Evolutionary conservation across 1,140 invertebrate species (phyloP).

Genomic region (Heliconius himera): DNA sequence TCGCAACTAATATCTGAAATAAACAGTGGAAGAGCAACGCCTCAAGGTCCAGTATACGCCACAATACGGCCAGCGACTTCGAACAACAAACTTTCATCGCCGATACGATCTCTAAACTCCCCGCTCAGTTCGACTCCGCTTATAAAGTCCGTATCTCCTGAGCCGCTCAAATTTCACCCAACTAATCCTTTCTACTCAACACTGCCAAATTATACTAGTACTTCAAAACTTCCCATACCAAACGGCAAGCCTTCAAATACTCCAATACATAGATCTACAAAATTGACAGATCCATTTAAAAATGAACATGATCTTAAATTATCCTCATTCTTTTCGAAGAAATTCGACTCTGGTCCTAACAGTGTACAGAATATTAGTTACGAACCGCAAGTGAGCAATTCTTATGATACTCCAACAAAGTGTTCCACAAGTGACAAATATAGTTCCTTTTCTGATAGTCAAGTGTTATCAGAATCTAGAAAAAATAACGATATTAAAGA

Average conservation of each 20-base stretch:
- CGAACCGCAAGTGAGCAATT: constrained; percentile 45
- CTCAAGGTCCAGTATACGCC: constrained; percentile 72
- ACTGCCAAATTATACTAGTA: constrained; percentile 69
- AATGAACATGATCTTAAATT: constrained; percentile 44
- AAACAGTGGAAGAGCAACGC: constrained; percentile 62
- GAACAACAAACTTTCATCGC: constrained; percentile 52
- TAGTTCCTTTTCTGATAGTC: constrained; percentile 43
- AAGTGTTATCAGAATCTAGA: constrained; percentile 18
- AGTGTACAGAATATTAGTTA: constrained; percentile 50
- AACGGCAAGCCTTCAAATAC: constrained; percentile 61
- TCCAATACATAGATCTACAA: constrained; percentile 20
- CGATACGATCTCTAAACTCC: constrained; percentile 61
- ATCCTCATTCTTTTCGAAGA: constrained; percentile 55
- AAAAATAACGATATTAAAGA: constrained; percentile 17
- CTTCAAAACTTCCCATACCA: constrained; percentile 74
- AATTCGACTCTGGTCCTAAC: constrained; percentile 53
- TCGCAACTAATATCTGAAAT: constrained; percentile 73
- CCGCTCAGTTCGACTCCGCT: constrained; percentile 62
- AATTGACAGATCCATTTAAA: constrained; percentile 46
- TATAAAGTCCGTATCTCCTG: constrained; percentile 58
- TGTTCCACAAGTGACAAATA: constrained; percentile 47
- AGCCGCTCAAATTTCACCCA: constrained; percentile 67
- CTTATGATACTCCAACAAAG: constrained; percentile 44
- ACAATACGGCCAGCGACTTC: constrained; percentile 63
- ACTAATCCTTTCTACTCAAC: constrained; percentile 78